Base-by-base conservation (phyloP, 2,797 vertebrate species). In the Myotis planiceps region DNA sequence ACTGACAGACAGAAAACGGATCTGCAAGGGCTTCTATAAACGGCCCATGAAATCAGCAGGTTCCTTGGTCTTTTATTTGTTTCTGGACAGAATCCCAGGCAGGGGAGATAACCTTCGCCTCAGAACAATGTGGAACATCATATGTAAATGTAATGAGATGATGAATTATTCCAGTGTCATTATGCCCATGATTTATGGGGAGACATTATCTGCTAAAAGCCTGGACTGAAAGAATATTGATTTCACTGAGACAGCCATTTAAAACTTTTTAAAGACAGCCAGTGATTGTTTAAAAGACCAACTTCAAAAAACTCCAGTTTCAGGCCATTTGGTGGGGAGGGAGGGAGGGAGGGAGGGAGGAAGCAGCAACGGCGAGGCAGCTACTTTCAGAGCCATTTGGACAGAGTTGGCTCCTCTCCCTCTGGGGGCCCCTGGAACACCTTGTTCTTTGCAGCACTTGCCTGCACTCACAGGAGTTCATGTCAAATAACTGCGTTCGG, bases 81-180 rank as follows among this genome's bases (percentile, higher is more conserved):
- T 98, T 96, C 98, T 98, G 98, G 98, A 96, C 65, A 27, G 10
- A 95, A 85, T 98, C 97, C 97, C 97, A 97, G 97, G 92, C 92
- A 63, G 63, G 93, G 87, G 86, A 98, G 98, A 98, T 97, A 97
- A 98, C 97, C 79, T 97, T 97, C 86, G 27, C 96, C 90, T 97
- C 80, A 81, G 97, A 96, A 97, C 97, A 96, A 96, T 65, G 53
- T 80, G 78, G 53, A 5, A 39, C 90, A 97, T 96, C 95, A 75
- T 96, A 97, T 94, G 39, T 75, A 86, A 96, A 88, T 95, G 94
- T 96, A 97, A 98, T 97, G 96, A 98, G 97, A 97, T 94, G 96
- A 98, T 96, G 96, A 97, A 98, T 98, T 98, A 92, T 13, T 82
- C 95, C 6, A 18, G 85, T 90, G 97, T 96, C 96, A 93, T 97